Evolutionary conservation across 2,888 invertebrate species (phyloP), one percentile per base, ranked within the genome.

Genomic region (Cryptocheilus praepositus): DNA sequence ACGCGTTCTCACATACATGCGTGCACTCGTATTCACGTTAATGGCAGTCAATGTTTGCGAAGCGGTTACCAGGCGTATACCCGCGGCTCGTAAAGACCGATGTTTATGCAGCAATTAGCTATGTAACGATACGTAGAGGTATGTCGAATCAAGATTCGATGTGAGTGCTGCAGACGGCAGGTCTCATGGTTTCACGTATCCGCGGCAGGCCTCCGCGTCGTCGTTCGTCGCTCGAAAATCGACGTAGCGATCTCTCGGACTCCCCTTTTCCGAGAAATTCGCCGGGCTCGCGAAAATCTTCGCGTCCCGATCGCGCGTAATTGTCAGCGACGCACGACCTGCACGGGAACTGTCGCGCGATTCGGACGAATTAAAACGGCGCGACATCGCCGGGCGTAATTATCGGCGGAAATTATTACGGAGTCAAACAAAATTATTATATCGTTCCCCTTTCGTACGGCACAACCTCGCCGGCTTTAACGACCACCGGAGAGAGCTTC

Each of bases 51-150:
- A 85, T 85, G 85, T 86, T 86, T 85, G 82, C 81, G 68, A 70
- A 81, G 81, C 77, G 78, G 82, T 85, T 84, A 85, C 84, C 83
- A 80, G 81, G 75, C 77, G 80, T 82, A 80, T 79, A 80, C 77
- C 79, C 66, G 76, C 77, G 81, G 78, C 83, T 84, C 83, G 82
- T 86, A 85, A 85, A 86, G 78, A 80, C 80, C 74, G 74, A 81
- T 85, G 82, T 85, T 85, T 85, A 85, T 85, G 84, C 80, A 84
- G 84, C 85, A 86, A 86, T 87, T 87, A 86, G 85, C 81, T 75
- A 72, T 79, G 80, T 81, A 74, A 81, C 79, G 82, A 83, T 82
- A 80, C 78, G 75, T 77, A 75, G 56, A 64, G 69, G 69, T 76
- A 76, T 70, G 72, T 74, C 71, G 76, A 68, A 73, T 74, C 72